Conservation (phyloP, 1,140 invertebrate genomes). For the Cepaea nemoralis region DNA sequence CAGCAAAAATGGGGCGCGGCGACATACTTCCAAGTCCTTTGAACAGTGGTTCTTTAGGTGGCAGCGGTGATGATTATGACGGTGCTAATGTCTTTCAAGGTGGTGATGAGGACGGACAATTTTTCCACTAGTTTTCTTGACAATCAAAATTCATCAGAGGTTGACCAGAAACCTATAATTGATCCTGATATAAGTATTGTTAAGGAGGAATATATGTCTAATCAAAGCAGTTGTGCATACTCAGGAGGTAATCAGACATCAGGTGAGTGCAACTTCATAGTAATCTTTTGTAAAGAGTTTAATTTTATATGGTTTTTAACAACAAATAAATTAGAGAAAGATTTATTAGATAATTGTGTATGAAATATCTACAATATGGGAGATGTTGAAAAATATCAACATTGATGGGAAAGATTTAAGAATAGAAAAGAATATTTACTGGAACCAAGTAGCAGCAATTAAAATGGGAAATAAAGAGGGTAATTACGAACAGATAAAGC, state of each 20-base stretch:
- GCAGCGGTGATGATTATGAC: conserved; percentile 26
- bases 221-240: conserved; percentile 31
- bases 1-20: conserved; percentile 13
- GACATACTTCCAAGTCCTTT: conserved; percentile 26
- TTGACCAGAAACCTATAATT: conserved; percentile 33
- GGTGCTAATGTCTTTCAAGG: conserved; percentile 33
- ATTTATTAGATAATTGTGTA: too few relatives aligned
- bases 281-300: neutral
- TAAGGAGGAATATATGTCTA: conserved; percentile 36
- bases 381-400: too few relatives aligned
- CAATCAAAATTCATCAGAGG: conserved; percentile 32
- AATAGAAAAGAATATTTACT: too few relatives aligned
- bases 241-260: conserved; percentile 27
- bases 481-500: too few relatives aligned
- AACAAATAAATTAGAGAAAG: too few relatives aligned
- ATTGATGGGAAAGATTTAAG: too few relatives aligned
- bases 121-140: conserved; percentile 32
- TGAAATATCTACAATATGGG: too few relatives aligned
- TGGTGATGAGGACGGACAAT: conserved; percentile 32
- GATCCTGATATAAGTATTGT: conserved; percentile 37
- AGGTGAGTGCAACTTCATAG: neutral
- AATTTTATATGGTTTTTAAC: too few relatives aligned
- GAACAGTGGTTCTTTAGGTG: conserved; percentile 2
- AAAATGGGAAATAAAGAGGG: too few relatives aligned
- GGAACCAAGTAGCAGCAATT: too few relatives aligned